Percentiles rank a stretch among this genome's conserved stretches.
Evolutionary conservation across 2,113 vertebrate species (phyloP).

Genomic region (Nerophis ophidion): DNA sequence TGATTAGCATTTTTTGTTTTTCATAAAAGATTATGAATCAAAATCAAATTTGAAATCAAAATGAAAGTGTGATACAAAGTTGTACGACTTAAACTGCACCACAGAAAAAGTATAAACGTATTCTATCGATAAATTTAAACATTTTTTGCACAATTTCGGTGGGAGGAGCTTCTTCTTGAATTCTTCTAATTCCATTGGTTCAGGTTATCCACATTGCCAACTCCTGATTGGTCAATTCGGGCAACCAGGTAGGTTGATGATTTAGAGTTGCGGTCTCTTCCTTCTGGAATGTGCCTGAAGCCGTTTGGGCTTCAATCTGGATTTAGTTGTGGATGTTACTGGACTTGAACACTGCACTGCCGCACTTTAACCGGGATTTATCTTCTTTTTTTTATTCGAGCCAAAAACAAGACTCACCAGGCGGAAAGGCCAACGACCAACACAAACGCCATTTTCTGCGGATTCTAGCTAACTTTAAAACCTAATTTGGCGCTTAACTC

Average conservation of each 20-base stretch:
- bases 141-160: background rate
- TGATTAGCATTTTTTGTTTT: too few species aligned
- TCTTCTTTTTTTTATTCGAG: background rate
- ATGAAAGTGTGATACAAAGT: too few species aligned
- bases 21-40: too few species aligned
- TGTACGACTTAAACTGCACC: too few species aligned
- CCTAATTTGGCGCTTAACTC: background rate
- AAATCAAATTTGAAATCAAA: too few species aligned
- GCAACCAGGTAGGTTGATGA: slow-evolving; percentile 20
- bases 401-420: background rate
- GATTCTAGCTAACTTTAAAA: background rate
- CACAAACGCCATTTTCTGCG: background rate
- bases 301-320: background rate
- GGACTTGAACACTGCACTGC: background rate
- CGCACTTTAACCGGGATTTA: background rate
- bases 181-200: slow-evolving; percentile 31
- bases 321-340: background rate
- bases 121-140: too few species aligned
- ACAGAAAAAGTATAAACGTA: too few species aligned
- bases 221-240: background rate
- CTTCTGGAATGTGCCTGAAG: background rate
- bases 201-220: background rate
- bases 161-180: background rate
- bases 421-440: slow-evolving; percentile 2
- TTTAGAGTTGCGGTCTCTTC: background rate